Conservation (phyloP, 2,797 vertebrate genomes). For the Pachyuromys duprasi region DNA sequence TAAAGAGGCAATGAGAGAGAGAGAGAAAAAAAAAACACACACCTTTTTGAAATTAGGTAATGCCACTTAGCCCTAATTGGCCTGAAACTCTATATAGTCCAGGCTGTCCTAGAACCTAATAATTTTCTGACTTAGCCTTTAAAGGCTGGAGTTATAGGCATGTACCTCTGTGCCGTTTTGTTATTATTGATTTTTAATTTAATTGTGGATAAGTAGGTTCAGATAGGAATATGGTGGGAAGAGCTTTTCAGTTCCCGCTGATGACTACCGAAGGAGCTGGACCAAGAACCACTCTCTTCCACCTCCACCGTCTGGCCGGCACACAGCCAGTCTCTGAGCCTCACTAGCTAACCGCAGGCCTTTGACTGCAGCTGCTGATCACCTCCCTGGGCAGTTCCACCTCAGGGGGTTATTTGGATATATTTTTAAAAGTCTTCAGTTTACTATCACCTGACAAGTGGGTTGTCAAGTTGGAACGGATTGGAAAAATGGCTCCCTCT, state of each 20-base stretch:
- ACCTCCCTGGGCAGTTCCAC: not conserved
- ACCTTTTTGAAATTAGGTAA: not conserved
- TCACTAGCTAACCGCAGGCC: not conserved
- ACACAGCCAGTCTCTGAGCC: not conserved
- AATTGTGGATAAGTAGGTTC: not conserved
- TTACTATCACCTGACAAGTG: not conserved
- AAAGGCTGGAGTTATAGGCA: not conserved
- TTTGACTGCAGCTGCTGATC: not conserved
- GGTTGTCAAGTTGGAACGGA: not conserved
- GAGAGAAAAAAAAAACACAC: too few relatives aligned
- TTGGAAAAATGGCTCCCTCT: not conserved
- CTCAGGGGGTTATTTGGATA: not conserved
- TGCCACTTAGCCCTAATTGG: not conserved
- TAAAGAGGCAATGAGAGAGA: not conserved
- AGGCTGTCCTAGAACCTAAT: not conserved
- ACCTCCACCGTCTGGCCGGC: fast-evolving
- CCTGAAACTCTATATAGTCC: not conserved
- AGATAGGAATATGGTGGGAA: not conserved
- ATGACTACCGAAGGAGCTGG: too few relatives aligned
- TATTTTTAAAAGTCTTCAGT: not conserved
- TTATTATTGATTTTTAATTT: not conserved
- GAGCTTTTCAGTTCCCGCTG: not conserved
- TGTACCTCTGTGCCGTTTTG: not conserved
- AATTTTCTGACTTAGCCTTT: not conserved
- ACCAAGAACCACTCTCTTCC: not conserved